A percentile compares a stretch with the other conserved stretches of the same genome.
Evolutionary conservation across 2,888 invertebrate species (phyloP).

Genomic region (Hydraecia micacea): DNA sequence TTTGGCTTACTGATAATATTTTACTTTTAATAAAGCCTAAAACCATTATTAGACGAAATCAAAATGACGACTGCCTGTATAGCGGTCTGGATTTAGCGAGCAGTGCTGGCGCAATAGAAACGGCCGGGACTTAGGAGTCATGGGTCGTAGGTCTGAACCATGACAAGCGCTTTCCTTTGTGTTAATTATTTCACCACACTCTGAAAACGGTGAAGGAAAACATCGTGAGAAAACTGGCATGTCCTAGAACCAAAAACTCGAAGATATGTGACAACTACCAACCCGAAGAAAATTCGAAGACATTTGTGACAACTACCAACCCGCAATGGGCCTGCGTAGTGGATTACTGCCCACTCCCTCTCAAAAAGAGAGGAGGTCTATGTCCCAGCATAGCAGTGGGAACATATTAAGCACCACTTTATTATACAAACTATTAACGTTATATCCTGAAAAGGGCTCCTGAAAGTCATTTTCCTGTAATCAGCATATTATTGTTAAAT

Average conservation of each 20-base stretch:
- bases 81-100: not conserved
- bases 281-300: not conserved
- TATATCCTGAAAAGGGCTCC: constrained; percentile 24
- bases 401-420: not conserved
- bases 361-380: not conserved
- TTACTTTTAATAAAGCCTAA: constrained; percentile 4
- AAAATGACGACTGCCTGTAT: not conserved
- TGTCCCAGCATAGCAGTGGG: not conserved
- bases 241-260: not conserved
- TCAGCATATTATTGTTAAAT: constrained; percentile 27
- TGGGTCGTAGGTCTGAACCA: not conserved
- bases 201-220: not conserved
- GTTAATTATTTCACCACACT: not conserved
- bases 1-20: not conserved
- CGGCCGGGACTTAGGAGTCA: not conserved
- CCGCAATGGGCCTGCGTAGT: not conserved
- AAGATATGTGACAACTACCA: not conserved
- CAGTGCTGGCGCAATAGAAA: not conserved
- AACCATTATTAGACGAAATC: not conserved
- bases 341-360: not conserved
- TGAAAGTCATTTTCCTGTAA: constrained; percentile 33
- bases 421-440: constrained; percentile 13
- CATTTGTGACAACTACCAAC: not conserved
- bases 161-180: too few relatives aligned
- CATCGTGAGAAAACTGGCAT: not conserved